Evolutionary conservation across 1,140 invertebrate genomes (phyloP).

Genomic region (Sitodiplosis mosellana): DNA sequence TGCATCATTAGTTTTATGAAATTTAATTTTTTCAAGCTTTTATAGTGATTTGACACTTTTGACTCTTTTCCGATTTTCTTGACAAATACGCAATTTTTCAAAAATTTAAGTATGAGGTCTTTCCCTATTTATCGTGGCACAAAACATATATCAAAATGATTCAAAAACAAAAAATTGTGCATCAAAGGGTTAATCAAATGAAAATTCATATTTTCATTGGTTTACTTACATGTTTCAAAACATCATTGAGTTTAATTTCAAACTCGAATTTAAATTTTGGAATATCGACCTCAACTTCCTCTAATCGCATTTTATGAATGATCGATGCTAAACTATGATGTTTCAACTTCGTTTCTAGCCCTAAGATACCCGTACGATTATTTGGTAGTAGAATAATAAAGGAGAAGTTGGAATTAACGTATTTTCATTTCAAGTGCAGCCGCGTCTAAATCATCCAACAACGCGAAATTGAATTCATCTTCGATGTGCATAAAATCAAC

Average conservation of each 20-base stretch:
- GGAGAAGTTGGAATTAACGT: neutral
- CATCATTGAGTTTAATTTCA: slow-evolving; percentile 27
- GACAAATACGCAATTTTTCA: no score
- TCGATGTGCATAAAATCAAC: slow-evolving; percentile 28
- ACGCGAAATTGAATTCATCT: slow-evolving; percentile 23
- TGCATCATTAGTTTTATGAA: no score
- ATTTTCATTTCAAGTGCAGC: neutral
- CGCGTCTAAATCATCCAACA: slow-evolving; percentile 15
- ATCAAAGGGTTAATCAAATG: neutral
- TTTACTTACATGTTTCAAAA: slow-evolving; percentile 28
- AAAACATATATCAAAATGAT: no score
- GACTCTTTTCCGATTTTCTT: no score
- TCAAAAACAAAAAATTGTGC: no score
- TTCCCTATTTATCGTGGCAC: no score
- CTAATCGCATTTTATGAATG: neutral
- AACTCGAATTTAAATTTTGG: slow-evolving; percentile 42
- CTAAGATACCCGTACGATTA: neutral
- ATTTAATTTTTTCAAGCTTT: no score
- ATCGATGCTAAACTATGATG: neutral
- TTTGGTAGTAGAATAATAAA: slow-evolving; percentile 1
- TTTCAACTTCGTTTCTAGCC: neutral
- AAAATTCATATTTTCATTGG: neutral
- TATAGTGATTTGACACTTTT: no score
- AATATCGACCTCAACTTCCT: slow-evolving; percentile 28
- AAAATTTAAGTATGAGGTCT: no score